These are phyloP conservation scores for Listrodromus nycthemerus DNA, from an alignment of 2,888 invertebrate species.

Conservation along the genomic window DNA sequence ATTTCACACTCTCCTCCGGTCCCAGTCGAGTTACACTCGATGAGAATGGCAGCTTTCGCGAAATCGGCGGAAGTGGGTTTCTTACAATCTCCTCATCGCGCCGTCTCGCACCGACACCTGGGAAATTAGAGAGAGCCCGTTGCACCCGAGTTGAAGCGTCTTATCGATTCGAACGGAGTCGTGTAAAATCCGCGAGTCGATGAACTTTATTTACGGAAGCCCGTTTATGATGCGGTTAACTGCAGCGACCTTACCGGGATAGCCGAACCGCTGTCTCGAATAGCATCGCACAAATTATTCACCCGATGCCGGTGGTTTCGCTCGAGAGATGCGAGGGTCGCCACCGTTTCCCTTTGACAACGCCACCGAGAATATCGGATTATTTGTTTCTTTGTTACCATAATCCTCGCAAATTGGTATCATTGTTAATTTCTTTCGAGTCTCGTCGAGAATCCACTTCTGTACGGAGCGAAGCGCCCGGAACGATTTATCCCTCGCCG, in stretches of 20 bases:
- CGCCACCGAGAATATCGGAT: not conserved
- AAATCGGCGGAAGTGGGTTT: conserved; percentile 26
- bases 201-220: conserved; percentile 6
- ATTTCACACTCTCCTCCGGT: conserved; percentile 15
- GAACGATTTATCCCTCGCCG: not conserved
- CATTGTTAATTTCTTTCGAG: not conserved
- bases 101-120: not conserved
- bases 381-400: not conserved
- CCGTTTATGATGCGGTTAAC: conserved; percentile 19
- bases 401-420: conserved; percentile 2
- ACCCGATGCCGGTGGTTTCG: not conserved
- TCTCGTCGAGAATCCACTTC: not conserved
- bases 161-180: not conserved
- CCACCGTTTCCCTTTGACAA: not conserved
- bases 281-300: not conserved
- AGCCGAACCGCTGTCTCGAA: not conserved
- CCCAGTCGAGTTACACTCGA: not conserved
- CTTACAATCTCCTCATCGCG: not conserved
- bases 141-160: not conserved
- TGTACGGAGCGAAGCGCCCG: not conserved
- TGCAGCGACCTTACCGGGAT: not conserved
- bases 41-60: not conserved
- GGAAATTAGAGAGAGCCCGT: not conserved
- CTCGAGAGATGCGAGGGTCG: not conserved
- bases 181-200: conserved; percentile 15